Percentiles rank a stretch among this genome's conserved stretches.
Conservation (phyloP, 1,140 invertebrate species). For the Drosophila parabipectinata region DNA sequence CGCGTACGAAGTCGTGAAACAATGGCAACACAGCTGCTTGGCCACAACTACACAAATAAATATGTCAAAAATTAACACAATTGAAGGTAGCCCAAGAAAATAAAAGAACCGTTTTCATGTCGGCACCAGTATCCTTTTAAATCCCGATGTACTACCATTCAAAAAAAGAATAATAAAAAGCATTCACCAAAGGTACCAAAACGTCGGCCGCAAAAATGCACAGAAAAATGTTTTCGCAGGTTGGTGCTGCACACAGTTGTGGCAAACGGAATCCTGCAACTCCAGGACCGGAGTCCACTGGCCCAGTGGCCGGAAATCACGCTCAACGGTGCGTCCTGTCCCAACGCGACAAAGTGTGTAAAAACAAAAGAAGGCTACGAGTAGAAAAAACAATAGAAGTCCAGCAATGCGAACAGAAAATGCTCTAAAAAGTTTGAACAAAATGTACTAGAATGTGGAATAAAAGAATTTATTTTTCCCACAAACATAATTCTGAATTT, state of each 20-base stretch:
- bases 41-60: conserved; percentile 24
- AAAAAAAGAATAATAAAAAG: neutral
- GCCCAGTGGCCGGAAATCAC: conserved; percentile 69
- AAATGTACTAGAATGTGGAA: neutral
- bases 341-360: conserved; percentile 55
- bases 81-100: conserved; percentile 44
- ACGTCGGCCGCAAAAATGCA: conserved; percentile 31
- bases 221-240: conserved; percentile 15
- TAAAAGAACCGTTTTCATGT: conserved; percentile 7
- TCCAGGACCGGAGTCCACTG: conserved; percentile 36
- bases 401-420: neutral
- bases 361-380: conserved; percentile 45
- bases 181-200: conserved; percentile 29
- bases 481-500: neutral
- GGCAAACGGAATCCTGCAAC: conserved; percentile 6
- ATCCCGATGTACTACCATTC: neutral
- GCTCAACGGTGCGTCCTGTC: conserved; percentile 51
- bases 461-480: neutral
- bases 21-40: conserved; percentile 10
- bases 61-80: conserved; percentile 63
- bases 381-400: neutral
- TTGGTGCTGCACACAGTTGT: conserved; percentile 17
- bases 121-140: neutral
- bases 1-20: conserved; percentile 13
- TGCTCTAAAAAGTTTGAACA: neutral